Base-by-base conservation (phyloP, 2,888 invertebrate species). In the Drosophila lutescens region DNA sequence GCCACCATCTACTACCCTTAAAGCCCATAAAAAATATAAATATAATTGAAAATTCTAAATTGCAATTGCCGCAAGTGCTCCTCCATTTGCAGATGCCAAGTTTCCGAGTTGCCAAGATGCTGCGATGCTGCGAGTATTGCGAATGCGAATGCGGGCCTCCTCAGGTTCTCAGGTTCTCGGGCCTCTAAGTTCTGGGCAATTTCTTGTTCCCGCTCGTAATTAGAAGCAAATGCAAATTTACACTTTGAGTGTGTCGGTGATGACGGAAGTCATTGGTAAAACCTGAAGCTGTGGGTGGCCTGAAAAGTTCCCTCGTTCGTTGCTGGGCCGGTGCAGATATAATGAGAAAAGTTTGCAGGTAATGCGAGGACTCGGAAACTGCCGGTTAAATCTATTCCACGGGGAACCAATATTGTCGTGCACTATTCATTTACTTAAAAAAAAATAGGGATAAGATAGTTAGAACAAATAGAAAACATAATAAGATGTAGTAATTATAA, bases 151-250 rank as follows among this genome's bases (percentile, higher is more conserved):
- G 63, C 63, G 58, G 58, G 54, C 38, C 50, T 57, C 15, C 40
- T 23, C 43, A 6, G 43, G 43, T 38, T 36, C 20, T 20, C 20
- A 3, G 20, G 20, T 20, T n/a, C 38, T 38, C 38, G 6, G 38
- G 13, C 5, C n/a, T n/a, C n/a, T 13, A 36, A 13, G n/a, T 38
- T 47, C 61, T 57, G 46, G 56, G 57, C 62, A 40, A 23, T 57
- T 49, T 57, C 66, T 47, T 23, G 43, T 13, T 20, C 46, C 55
- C 36, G 38, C 69, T 61, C 80, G 76, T 83, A 83, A 85, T 85
- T 85, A 85, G 83, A 80, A 82, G 86, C 84, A 79, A 83, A 84
- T 78, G 84, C 83, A 86, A 83, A 86, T 86, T 83, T 79, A 83
- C 80, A 83, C 80, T 68, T 75, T 69, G 78, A 77, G 83, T 80